phyloP scores from a whole-genome alignment of 2,113 vertebrate genomes.

The Oreochromis tanganicae region DNA sequence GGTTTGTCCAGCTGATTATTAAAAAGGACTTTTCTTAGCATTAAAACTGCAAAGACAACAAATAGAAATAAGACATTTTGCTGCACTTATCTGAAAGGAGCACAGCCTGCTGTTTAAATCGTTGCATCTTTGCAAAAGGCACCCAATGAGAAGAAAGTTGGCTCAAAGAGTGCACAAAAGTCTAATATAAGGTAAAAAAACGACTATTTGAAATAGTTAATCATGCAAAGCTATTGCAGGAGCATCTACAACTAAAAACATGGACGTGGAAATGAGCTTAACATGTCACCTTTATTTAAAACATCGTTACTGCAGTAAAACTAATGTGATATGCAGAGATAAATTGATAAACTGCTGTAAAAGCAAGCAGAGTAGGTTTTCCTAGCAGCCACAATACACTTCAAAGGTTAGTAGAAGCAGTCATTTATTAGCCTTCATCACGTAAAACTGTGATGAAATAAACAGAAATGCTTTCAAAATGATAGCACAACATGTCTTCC shows the following conservation, averaged over 20 bases:
- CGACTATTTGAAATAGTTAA: background rate
- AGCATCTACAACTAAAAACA: background rate
- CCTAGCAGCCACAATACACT: background rate
- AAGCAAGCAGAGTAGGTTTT: background rate
- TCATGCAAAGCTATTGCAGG: background rate
- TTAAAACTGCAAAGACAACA: background rate
- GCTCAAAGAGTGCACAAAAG: background rate
- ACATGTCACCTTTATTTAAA: background rate
- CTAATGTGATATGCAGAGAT: background rate
- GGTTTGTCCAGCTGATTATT: background rate
- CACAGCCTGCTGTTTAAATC: background rate
- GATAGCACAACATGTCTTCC: background rate
- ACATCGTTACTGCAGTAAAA: background rate
- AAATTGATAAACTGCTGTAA: background rate
- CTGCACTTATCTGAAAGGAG: background rate
- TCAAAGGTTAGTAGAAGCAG: background rate
- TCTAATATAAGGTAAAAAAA: background rate
- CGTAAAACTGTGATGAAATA: background rate
- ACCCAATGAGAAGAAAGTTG: background rate
- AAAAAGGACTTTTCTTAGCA: background rate
- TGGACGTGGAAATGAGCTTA: background rate
- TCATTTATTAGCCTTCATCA: background rate
- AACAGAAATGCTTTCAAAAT: background rate
- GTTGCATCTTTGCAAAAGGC: background rate
- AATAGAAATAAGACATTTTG: background rate